These are phyloP conservation scores for Bovichtus diacanthus DNA, from an alignment of 2,797 vertebrate species.

Conservation along the genomic window DNA sequence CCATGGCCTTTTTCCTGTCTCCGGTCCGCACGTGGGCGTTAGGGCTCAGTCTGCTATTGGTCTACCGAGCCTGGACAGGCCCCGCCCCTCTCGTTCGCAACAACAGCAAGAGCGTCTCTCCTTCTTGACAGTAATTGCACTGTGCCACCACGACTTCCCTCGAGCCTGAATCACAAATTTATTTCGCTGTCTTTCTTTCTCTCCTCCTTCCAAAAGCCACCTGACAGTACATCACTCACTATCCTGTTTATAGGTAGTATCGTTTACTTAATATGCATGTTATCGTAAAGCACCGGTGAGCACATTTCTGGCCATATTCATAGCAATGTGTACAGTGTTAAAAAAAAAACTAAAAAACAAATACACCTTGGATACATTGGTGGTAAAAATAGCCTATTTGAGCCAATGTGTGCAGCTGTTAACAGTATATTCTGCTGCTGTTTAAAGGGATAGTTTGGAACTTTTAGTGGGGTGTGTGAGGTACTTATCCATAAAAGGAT, in stretches of 20 bases:
- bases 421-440: conserved; percentile 40
- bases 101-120: conserved; percentile 71
- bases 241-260: conserved; percentile 65
- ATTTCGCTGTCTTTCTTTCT: conserved; percentile 56
- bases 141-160: conserved; percentile 29
- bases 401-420: conserved; percentile 22
- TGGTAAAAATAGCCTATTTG: conserved; percentile 23
- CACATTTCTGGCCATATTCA: conserved; percentile 69
- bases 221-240: conserved; percentile 47
- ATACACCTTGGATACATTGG: conserved; percentile 24
- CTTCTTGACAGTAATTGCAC: conserved; percentile 80
- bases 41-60: conserved; percentile 84
- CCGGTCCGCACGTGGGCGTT: conserved; percentile 93
- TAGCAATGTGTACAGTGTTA: conserved; percentile 60
- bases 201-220: conserved; percentile 51
- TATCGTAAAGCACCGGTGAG: conserved; percentile 68
- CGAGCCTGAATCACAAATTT: conserved; percentile 69
- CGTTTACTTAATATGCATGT: conserved; percentile 81
- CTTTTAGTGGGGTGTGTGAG: no score
- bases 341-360: conserved; percentile 10
- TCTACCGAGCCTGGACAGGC: conserved; percentile 90
- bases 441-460: not conserved
- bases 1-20: conserved; percentile 90
- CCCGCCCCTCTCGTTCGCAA: conserved; percentile 68
- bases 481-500: no score